Base-by-base conservation (phyloP, 2,797 vertebrate species). In the Chloroceryle amazona region DNA sequence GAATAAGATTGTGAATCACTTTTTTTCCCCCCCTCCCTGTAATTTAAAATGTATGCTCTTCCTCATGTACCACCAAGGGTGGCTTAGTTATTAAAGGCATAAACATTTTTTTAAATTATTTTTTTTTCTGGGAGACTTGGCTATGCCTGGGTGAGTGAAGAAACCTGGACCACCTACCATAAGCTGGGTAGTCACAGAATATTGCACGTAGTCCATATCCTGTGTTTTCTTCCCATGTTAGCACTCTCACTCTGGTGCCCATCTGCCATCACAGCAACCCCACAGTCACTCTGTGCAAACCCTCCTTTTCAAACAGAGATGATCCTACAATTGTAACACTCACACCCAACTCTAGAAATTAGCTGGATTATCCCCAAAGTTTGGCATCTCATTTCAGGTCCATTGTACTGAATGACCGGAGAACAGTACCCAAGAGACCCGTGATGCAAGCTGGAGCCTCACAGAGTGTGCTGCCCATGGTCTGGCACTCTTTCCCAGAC, bases 141-240 rank as follows among this genome's bases (percentile, higher is more conserved):
- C 66, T 91, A 51, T 89, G 94, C 68, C 86, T 2, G 1, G 11
- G 65, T 41, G 33, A 94, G 61, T 67, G 42, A 87, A 91, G 95
- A 93, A 95, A 95, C 88, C 89, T 93, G 83, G 94, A 96, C 96
- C 96, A 96, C 95, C 96, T 94, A 96, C 93, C 57, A 86, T 42
- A 92, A 82, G 10, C 86, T 52, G 61, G 79, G 74, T 52, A 90
- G 65, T 86, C 41, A 49, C 60, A 62, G 57, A 84, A 80, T 39
- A 65, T 1, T 89, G 65, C 57, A 66, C 23, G 8, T 42, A 74
- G 46, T 49, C 71, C 54, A 44, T 47, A 82, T 12, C 26, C 76
- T 4, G 5, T 58, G 31, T 60, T 80, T 78, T 60, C 78, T 94
- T 95, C 67, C 71, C 89, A 90, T 49, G 58, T 29, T 28, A 57